Evolutionary conservation across 2,888 invertebrate species (phyloP).

Genomic region (Heliconius hortense): DNA sequence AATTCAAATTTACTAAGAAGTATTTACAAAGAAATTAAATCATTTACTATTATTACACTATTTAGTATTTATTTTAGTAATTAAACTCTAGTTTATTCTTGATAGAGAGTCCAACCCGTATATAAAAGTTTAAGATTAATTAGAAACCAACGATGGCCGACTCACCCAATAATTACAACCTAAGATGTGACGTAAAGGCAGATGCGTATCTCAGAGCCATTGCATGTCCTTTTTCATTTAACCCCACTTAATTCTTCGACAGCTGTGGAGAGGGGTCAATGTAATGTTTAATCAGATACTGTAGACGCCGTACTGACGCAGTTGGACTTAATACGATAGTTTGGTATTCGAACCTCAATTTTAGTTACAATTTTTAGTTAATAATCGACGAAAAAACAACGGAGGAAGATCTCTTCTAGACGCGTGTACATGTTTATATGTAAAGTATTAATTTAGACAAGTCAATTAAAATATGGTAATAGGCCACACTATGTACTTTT

Average conservation of each 20-base stretch:
- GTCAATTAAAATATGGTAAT: too few species aligned
- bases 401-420: too few species aligned
- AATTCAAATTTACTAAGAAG: too few species aligned
- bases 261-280: slow-evolving; percentile 27
- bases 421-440: background rate
- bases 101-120: background rate
- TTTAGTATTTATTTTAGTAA: too few species aligned
- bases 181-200: slow-evolving; percentile 40
- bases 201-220: slow-evolving; percentile 37
- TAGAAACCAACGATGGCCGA: slow-evolving; percentile 12
- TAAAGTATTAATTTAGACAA: too few species aligned
- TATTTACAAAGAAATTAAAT: too few species aligned
- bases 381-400: background rate
- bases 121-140: slow-evolving; percentile 19
- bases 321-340: background rate
- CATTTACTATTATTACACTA: too few species aligned
- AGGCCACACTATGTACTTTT: too few species aligned
- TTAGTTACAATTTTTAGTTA: too few species aligned
- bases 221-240: slow-evolving; percentile 41
- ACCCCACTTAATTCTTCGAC: slow-evolving; percentile 29
- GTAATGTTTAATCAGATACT: slow-evolving; percentile 8
- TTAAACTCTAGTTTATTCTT: background rate
- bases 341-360: background rate
- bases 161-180: slow-evolving; percentile 33
- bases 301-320: background rate